Evolutionary conservation across 2,113 vertebrate genomes (phyloP), one percentile per base, ranked within the genome.

Genomic region (Xyrauchen texanus): DNA sequence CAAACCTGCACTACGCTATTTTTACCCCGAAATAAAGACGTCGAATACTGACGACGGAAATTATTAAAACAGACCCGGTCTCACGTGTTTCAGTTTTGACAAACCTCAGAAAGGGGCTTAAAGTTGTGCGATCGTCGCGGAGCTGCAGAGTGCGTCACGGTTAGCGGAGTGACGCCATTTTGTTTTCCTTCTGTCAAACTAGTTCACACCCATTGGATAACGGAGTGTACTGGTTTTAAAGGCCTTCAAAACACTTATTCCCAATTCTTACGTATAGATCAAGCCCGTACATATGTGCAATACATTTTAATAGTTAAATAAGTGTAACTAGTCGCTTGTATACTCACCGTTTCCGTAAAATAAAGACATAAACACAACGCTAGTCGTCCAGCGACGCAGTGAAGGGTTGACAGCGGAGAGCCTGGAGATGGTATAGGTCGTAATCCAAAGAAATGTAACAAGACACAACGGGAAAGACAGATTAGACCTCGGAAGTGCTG

Each of bases 321-420:
- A 55, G 11, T 10, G 3, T 6, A 12, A 12, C 0, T 55, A 13
- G 11, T 5, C 11, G 3, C 52, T 55, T 11, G 55, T 15, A 7
- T 66, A 80, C 90, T 90, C 90, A 99, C 97, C 96, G 96, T 97
- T 96, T 98, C 94, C 94, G 95, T 96, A 96, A 96, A 98, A 97
- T 95, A 97, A 98, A 98, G 97, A 98, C 97, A 98, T 98, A 98
- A 98, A 98, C 96, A 96, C 96, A 96, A 95, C 96, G 95, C 97
- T 95, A 95, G 94, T 97, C 96, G 94, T 95, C 96, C 95, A 91
- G 92, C 91, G 94, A 92, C 96, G 95, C 91, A 95, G 94, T 94
- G 95, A 97, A 98, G 91, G 88, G 83, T 88, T 88, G 87, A 88
- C 82, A 87, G 85, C 86, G 80, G 75, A 86, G 57, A 81, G 88